These are phyloP conservation scores for Drosophila atripex DNA, from an alignment of 2,888 invertebrate genomes.

Conservation along the genomic window DNA sequence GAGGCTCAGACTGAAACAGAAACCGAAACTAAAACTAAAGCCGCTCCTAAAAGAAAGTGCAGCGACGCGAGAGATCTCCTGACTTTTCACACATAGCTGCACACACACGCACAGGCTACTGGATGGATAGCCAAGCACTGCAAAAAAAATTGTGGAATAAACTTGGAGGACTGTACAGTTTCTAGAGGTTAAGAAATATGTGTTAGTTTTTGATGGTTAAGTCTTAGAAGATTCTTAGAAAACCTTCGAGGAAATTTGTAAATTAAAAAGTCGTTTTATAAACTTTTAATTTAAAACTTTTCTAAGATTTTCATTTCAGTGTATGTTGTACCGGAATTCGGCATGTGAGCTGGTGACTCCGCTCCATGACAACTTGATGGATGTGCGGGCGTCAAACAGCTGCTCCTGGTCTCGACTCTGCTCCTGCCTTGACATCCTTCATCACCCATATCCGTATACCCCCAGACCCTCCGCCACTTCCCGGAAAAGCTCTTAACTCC, in stretches of 20 bases:
- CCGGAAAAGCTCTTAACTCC: conserved; percentile 27
- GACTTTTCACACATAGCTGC: conserved; percentile 65
- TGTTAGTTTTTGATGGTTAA: too few relatives aligned
- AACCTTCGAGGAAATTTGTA: too few relatives aligned
- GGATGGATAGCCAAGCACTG: conserved; percentile 8
- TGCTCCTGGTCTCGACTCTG: conserved; percentile 26
- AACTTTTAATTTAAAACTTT: too few relatives aligned
- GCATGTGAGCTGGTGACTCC: conserved; percentile 29
- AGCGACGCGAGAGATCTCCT: conserved; percentile 41
- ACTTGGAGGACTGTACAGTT: too few relatives aligned
- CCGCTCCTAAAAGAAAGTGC: conserved; percentile 25
- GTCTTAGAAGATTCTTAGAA: too few relatives aligned
- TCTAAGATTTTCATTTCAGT: neutral
- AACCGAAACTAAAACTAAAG: conserved; percentile 29
- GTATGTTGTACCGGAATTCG: conserved; percentile 2
- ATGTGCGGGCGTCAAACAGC: conserved; percentile 56
- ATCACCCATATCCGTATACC: neutral
- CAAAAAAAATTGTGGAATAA: neutral
- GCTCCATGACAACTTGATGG: conserved; percentile 61
- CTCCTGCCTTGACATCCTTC: neutral
- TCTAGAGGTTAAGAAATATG: too few relatives aligned
- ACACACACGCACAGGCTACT: conserved; percentile 35
- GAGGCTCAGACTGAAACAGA: conserved; percentile 16
- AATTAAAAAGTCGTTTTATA: too few relatives aligned
- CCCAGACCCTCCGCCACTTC: neutral